Percentiles rank a stretch among this genome's conserved stretches.
These are phyloP conservation scores for Crypturellus undulatus DNA, from an alignment of 2,113 vertebrate genomes.

Conservation along the genomic window DNA sequence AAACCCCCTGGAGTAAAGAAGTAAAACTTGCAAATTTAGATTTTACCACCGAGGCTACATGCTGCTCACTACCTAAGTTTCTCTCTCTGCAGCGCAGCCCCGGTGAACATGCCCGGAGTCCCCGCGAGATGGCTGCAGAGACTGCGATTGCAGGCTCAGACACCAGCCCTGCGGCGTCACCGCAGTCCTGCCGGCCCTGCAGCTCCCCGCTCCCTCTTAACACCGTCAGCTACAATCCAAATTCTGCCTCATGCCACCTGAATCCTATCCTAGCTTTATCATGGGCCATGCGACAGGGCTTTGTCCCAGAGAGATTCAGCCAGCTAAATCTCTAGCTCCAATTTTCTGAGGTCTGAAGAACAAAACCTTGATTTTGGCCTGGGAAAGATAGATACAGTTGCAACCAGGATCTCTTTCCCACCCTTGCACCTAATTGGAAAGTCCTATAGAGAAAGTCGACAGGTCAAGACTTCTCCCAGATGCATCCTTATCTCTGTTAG, in stretches of 20 bases:
- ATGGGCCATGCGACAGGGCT: neutral
- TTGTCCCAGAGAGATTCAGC: neutral
- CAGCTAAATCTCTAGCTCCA: neutral
- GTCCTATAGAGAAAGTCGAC: neutral
- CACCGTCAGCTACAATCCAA: neutral
- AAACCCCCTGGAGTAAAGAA: neutral
- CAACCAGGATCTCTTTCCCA: neutral
- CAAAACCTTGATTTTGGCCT: neutral
- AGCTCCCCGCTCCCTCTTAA: neutral
- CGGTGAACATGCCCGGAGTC: fast-evolving
- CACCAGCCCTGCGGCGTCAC: too few relatives aligned
- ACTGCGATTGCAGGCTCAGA: neutral
- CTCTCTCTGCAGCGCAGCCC: neutral
- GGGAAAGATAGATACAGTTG: neutral
- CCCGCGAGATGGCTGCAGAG: constrained; percentile 65
- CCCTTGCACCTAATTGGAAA: neutral
- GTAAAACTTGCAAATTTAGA: fast-evolving
- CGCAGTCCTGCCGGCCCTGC: too few relatives aligned
- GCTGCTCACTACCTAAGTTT: fast-evolving
- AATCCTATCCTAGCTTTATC: neutral
- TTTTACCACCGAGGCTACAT: fast-evolving
- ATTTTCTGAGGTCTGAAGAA: neutral
- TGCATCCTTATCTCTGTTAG: neutral
- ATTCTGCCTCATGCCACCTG: neutral
- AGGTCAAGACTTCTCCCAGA: neutral